Conservation (phyloP, 1,140 invertebrate genomes). For the Panagrolaimus sp. region DNA sequence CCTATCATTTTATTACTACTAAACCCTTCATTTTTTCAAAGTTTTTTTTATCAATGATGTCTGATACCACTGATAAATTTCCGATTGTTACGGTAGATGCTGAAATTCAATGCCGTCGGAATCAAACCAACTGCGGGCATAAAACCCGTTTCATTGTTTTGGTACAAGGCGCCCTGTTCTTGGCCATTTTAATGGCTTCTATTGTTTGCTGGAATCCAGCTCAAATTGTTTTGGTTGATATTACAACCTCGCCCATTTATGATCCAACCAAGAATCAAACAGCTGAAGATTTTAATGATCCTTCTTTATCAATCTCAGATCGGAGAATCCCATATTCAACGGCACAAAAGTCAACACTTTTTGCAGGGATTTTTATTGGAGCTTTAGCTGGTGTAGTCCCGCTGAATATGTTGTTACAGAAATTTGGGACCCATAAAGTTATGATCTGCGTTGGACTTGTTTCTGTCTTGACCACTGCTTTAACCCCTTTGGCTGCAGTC, state of each 20-base stretch:
- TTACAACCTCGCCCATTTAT: slow-evolving; percentile 21
- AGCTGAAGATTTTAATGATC: not conserved
- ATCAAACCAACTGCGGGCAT: not conserved
- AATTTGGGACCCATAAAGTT: not conserved
- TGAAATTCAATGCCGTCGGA: not conserved
- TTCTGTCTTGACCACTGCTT: not conserved
- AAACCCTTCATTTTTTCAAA: too few relatives aligned
- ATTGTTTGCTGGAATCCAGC: slow-evolving; percentile 25
- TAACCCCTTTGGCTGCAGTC: not conserved
- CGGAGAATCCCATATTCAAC: not conserved
- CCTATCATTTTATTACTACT: too few relatives aligned
- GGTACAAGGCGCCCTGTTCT: not conserved
- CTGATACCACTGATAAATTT: not conserved
- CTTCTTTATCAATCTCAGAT: not conserved
- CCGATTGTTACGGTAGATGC: slow-evolving; percentile 10
- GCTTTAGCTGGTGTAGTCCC: not conserved
- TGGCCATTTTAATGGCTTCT: not conserved
- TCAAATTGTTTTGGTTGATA: slow-evolving; percentile 25
- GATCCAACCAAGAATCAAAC: slow-evolving; percentile 1
- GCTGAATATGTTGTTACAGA: not conserved
- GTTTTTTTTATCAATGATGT: not conserved
- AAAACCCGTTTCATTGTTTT: slow-evolving; percentile 11
- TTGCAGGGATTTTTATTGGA: not conserved
- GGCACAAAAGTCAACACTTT: not conserved
- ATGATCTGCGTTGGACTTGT: not conserved